Evolutionary conservation across 2,888 invertebrate genomes (phyloP), one percentile per base, ranked within the genome.

Genomic region (Eucera pruinosa): DNA sequence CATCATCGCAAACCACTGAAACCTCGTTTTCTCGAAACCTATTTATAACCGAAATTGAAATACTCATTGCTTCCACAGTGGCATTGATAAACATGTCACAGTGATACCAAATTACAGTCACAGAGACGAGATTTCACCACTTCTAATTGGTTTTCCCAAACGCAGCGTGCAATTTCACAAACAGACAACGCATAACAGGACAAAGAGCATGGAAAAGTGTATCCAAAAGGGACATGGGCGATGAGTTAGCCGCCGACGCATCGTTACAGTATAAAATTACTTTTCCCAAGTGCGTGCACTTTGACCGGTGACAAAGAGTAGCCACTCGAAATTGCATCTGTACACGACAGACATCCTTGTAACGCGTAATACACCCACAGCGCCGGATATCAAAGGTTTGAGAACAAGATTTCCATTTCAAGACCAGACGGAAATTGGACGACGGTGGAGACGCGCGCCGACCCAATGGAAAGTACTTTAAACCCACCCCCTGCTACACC

Each of bases 341-440:
- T 39, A 27, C 60, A 3, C 47, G 77, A 62, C 70, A 76, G 58
- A 33, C 55, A 57, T 52, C 13, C 39, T 11, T 60, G 41, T 25
- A 25, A 25, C 47, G 11, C 39, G 48, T 39, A 69, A 70, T 36
- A 48, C 52, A 39, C 36, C 62, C 43, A 9, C 41, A 39, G 9
- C 11, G 61, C 45, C 62, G 58, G 72, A 82, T 82, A 81, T 82
- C 80, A 82, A 78, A 80, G 80, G 73, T 72, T 65, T n/a, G 60
- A 54, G 71, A 65, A 74, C 43, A 65, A 74, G 78, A 82, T 84
- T 82, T 82, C 82, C 81, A 85, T 78, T 85, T 74, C 47, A 71
- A 39, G 58, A 55, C 30, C 75, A 64, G 61, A 67, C 80, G 80
- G 78, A 85, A 82, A 84, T 84, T 85, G 82, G 67, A 85, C 69